Evolutionary conservation across 2,888 invertebrate genomes (phyloP), one percentile per base, ranked within the genome.

Genomic region (Caradrina kadenii): DNA sequence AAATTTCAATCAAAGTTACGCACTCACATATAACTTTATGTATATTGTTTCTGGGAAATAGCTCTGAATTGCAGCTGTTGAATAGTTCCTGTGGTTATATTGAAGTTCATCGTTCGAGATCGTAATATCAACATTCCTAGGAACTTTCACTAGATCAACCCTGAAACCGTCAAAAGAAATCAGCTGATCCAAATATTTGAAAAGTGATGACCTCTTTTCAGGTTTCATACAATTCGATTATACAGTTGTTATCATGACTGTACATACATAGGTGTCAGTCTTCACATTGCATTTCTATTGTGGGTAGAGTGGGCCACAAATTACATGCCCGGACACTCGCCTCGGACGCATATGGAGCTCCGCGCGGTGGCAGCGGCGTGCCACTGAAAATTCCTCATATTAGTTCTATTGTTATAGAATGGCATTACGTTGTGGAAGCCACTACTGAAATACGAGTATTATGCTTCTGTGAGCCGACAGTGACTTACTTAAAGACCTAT

Each of bases 321-420:
- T 81, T 76, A 84, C 68, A 72, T 61, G 68, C 45, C 59, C 48
- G 66, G 59, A 58, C 70, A 55, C 53, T 54, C 48, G 58, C 52
- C 17, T 59, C 42, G 61, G 31, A 42, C 50, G 66, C 54, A 50
- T 59, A 45, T 49, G 26, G 54, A 69, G 53, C 26, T 42, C 67
- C 15, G 7, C 48, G 54, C 53, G 54, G 49, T 22, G 17, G 22
- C 45, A 7, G 56, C 17, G 75, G 67, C 56, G 45, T 10, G 39
- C 45, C 58, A 39, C 62, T 69, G 72, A 67, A 76, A 80, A 80
- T 73, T 53, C 31, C 68, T 64, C 52, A 62, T 71, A 75, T 59
- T 77, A 69, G 31, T 52, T 62, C 73, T 69, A 74, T 80, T 72
- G 65, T 81, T 68, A 60, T 53, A 54, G 22, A 70, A 73, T 62